These are phyloP conservation scores for Nixonia krombeini DNA, from an alignment of 1,140 invertebrate genomes.

Conservation along the genomic window DNA sequence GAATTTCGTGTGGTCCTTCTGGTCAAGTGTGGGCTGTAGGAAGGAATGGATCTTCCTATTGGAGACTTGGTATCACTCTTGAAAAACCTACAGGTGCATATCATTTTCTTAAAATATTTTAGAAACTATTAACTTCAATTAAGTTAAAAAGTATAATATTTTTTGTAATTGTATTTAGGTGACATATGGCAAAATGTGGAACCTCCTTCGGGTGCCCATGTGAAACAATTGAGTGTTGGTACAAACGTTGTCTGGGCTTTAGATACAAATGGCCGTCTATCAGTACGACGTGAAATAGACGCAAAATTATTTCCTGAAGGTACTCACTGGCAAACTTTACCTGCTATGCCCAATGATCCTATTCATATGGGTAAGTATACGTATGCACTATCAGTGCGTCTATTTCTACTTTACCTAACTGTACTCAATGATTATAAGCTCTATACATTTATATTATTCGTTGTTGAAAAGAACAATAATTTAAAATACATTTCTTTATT, in stretches of 20 bases:
- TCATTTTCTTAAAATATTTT: no score
- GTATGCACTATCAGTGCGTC: no score
- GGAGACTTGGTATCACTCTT: slow-evolving; percentile 78
- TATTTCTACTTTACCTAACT: slow-evolving; percentile 1
- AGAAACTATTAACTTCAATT: no score
- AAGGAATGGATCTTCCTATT: slow-evolving; percentile 87
- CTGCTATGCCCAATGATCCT: slow-evolving; percentile 74
- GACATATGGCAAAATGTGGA: slow-evolving; percentile 76
- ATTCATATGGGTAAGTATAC: slow-evolving; percentile 73
- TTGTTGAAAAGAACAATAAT: no score
- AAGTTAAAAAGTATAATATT: background rate
- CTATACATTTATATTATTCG: no score
- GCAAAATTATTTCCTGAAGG: slow-evolving; percentile 81
- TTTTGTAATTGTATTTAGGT: slow-evolving; percentile 56
- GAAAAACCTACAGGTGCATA: slow-evolving; percentile 76
- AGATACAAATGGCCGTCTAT: slow-evolving; percentile 76
- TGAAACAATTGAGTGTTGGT: slow-evolving; percentile 84
- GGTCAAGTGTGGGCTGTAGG: slow-evolving; percentile 88
- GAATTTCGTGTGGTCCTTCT: slow-evolving; percentile 79
- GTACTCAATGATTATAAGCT: no score
- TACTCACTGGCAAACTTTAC: slow-evolving; percentile 78
- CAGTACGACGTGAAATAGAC: slow-evolving; percentile 78
- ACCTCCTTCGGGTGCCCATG: slow-evolving; percentile 76
- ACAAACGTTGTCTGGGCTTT: slow-evolving; percentile 80
- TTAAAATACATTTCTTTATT: no score